phyloP scores from a whole-genome alignment of 92 coral and sea anemone species.

The Metridium senile region DNA sequence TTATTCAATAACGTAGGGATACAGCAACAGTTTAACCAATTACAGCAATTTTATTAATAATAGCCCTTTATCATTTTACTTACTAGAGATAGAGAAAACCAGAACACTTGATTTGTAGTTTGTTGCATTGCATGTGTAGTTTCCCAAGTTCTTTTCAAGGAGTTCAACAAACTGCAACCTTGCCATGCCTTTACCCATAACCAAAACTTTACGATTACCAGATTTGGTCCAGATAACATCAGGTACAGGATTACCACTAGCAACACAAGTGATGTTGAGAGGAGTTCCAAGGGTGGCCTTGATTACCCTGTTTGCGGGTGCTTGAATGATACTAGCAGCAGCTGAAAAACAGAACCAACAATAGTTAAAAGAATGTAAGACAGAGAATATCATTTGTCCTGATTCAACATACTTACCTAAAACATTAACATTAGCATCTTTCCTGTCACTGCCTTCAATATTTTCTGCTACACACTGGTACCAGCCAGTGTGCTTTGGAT shows the following conservation, averaged over 20 bases:
- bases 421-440: conserved; percentile 13
- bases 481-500: conserved; percentile 10
- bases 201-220: conserved; percentile 9
- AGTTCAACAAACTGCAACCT: conserved; percentile 26
- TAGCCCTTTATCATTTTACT: not conserved
- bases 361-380: not conserved
- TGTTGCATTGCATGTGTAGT: conserved; percentile 66
- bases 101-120: conserved; percentile 34
- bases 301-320: not conserved
- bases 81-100: conserved; percentile 6
- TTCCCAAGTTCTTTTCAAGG: conserved; percentile 47
- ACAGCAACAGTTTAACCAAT: no score
- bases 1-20: no score
- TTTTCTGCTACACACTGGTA: conserved; percentile 30
- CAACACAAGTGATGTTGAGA: conserved; percentile 58
- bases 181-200: conserved; percentile 26
- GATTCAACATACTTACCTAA: conserved; percentile 18
- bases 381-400: no score
- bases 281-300: conserved; percentile 5
- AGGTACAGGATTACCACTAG: conserved; percentile 80
- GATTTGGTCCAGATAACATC: conserved; percentile 58
- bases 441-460: conserved; percentile 4
- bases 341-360: not conserved
- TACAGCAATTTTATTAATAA: no score
- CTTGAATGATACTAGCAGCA: not conserved